A percentile compares a stretch with the other conserved stretches of the same genome.
phyloP scores from a whole-genome alignment of 2,888 invertebrate species.

The Chalcosyrphus nemorum region DNA sequence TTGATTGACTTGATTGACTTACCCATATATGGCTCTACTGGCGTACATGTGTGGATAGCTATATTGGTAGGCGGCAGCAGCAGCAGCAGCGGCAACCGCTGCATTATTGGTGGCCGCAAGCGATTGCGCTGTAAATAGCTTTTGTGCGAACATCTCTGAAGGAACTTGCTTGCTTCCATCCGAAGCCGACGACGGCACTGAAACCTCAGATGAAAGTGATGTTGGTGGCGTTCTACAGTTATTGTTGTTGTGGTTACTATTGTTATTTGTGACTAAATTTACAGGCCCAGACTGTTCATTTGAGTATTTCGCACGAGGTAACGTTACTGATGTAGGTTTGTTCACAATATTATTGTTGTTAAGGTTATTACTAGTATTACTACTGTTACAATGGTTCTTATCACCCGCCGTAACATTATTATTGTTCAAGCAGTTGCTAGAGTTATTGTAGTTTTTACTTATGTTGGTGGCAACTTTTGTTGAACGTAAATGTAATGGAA shows the following conservation, averaged over 20 bases:
- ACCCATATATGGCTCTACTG: conserved; percentile 76
- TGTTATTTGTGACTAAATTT: conserved; percentile 76
- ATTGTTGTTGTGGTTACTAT: conserved; percentile 53
- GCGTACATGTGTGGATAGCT: conserved; percentile 76
- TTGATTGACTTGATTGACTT: too few species aligned
- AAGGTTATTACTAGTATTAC: conserved; percentile 26
- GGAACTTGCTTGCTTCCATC: conserved; percentile 56
- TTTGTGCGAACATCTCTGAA: conserved; percentile 74
- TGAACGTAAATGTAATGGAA: conserved; percentile 74
- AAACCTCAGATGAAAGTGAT: conserved; percentile 37
- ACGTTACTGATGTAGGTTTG: conserved; percentile 34
- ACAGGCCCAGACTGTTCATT: conserved; percentile 76
- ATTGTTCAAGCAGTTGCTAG: conserved; percentile 50
- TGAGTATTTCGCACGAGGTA: conserved; percentile 70
- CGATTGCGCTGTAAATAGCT: conserved; percentile 70
- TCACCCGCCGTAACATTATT: conserved; percentile 43
- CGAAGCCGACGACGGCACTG: conserved; percentile 14
- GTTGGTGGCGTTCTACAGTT: conserved; percentile 57
- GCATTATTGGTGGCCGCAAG: conserved; percentile 50
- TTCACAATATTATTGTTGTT: conserved; percentile 40
- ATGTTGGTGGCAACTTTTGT: conserved; percentile 47
- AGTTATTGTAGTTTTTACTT: conserved; percentile 57
- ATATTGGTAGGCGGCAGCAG: conserved; percentile 75
- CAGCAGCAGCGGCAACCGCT: conserved; percentile 69
- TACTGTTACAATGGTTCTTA: conserved; percentile 56